Percentiles rank a stretch among this genome's conserved stretches.
These are phyloP conservation scores for Podiceps cristatus DNA, from an alignment of 2,113 vertebrate genomes.

Conservation along the genomic window DNA sequence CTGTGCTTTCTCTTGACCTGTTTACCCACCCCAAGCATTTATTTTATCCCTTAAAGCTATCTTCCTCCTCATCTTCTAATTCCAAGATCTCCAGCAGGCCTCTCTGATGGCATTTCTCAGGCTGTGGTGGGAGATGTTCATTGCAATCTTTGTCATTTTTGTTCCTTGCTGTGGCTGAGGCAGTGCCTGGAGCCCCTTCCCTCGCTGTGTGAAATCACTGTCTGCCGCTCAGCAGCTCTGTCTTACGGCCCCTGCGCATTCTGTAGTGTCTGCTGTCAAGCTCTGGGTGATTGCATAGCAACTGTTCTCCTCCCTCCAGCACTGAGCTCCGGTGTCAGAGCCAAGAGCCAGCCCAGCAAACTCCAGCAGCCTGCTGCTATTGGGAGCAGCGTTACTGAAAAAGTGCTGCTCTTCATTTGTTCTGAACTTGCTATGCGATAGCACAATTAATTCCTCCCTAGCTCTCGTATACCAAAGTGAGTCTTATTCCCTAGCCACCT, in stretches of 20 bases:
- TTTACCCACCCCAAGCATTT: neutral
- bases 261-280: neutral
- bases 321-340: neutral
- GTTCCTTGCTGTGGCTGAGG: neutral
- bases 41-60: neutral
- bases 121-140: neutral
- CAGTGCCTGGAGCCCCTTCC: neutral
- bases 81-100: neutral
- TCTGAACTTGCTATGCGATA: neutral
- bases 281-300: neutral
- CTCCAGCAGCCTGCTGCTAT: neutral
- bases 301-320: neutral
- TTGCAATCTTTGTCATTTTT: neutral
- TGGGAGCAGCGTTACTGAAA: neutral
- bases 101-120: neutral
- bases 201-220: neutral
- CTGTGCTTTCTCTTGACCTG: neutral
- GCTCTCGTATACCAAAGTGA: neutral
- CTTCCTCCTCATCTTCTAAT: neutral
- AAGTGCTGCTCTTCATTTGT: neutral
- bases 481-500: neutral
- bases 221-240: neutral
- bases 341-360: neutral
- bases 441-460: neutral
- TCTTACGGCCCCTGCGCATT: too few species aligned